Evolutionary conservation across 2,888 invertebrate genomes (phyloP), one percentile per base, ranked within the genome.

Genomic region (Drosophila antonietae): DNA sequence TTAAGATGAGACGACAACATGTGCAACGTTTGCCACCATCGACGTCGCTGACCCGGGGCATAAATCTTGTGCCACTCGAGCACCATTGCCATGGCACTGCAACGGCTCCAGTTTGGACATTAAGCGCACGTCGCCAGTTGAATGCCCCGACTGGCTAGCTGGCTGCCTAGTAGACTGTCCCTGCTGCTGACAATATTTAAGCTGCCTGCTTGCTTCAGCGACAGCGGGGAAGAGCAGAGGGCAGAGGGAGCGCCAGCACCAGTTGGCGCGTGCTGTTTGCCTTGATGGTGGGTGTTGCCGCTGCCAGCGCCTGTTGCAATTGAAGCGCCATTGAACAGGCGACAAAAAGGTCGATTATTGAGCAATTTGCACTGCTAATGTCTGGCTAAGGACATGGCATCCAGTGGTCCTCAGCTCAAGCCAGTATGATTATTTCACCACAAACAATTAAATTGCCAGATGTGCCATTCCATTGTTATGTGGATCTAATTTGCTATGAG

Each of bases 1-100:
- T 88, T 88, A 90, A 88, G 90, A 89, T 89, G 86, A 79, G 90
- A 83, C 84, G 88, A 81, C 87, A 87, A 84, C 88, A 87, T 90
- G 89, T 88, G 89, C 87, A 84, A 75, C 84, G 83, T 72, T 89
- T 83, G 83, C 87, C 80, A 66, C 68, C 67, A 76, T 83, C 77
- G 80, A 73, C 67, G 61, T 73, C 67, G 81, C 81, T 76, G 80
- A 76, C 77, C 77, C 77, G 61, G 77, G 71, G 67, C 80, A 78
- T 78, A 78, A 78, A 78, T 78, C 77, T 76, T 67, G 56, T 73
- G 68, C 59, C 81, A 77, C 66, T 78, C 68, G 78, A 77, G 71
- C 77, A 53, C 39, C 43, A 56, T 33, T 39, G 58, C 53, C 51
- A 23, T 65, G 65, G 18, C 33, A 52, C 68, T 68, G 66, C 66